Percentiles rank a stretch among this genome's conserved stretches.
Evolutionary conservation across 1,140 invertebrate species (phyloP).

Genomic region (Zaprionus capensis): DNA sequence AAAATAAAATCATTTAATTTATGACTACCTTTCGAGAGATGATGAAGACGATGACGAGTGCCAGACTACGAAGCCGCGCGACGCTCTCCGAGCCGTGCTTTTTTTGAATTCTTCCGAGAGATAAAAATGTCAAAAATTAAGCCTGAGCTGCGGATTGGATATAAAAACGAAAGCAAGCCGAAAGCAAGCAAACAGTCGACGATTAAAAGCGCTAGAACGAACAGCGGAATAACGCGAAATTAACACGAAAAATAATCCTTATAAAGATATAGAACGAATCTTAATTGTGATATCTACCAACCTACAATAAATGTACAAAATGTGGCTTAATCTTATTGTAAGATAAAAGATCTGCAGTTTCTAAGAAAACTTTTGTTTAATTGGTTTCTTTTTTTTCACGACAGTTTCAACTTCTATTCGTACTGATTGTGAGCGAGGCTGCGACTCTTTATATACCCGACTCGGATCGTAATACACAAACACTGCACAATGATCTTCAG

Average conservation of each 20-base stretch:
- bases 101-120: constrained; percentile 45
- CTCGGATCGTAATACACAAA: constrained; percentile 65
- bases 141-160: constrained; percentile 60
- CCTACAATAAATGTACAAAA: constrained; percentile 14
- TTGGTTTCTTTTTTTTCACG: constrained; percentile 4
- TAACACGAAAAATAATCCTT: neutral
- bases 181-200: constrained; percentile 68
- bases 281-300: constrained; percentile 1
- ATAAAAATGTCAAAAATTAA: constrained; percentile 50
- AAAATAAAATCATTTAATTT: constrained; percentile 82
- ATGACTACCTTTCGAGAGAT: constrained; percentile 63
- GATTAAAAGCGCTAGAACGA: constrained; percentile 62
- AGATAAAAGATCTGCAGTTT: constrained; percentile 20
- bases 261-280: neutral
- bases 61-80: constrained; percentile 43
- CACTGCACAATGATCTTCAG: constrained; percentile 67
- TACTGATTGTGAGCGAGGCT: constrained; percentile 40
- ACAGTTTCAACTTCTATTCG: constrained; percentile 49
- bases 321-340: constrained; percentile 56
- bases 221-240: constrained; percentile 36
- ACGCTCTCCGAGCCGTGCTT: constrained; percentile 49
- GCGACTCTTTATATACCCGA: constrained; percentile 56
- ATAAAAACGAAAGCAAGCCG: constrained; percentile 76
- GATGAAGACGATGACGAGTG: constrained; percentile 38
- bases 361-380: constrained; percentile 17